Conservation (phyloP, 2,888 invertebrate species). For the Drosophila aldrichi region DNA sequence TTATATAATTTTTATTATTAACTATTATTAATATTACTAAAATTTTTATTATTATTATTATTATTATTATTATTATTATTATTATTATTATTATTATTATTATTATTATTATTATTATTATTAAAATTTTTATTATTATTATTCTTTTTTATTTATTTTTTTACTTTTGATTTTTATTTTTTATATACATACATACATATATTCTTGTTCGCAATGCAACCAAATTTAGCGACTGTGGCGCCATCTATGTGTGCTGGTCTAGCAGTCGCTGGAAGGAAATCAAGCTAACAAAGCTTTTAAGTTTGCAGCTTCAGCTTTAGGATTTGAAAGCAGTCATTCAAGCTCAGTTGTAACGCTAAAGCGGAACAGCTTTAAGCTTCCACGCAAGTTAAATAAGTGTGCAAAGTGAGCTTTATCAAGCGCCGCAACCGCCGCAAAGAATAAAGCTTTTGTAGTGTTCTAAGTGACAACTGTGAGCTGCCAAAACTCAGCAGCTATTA, state of each 20-base stretch:
- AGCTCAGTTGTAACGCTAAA: not conserved
- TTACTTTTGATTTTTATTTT: not conserved
- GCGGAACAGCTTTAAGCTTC: not conserved
- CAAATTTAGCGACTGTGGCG: slow-evolving; percentile 21
- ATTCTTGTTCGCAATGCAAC: not conserved
- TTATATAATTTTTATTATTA: no score
- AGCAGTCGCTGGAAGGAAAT: not conserved
- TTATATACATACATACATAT: no score
- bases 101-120: no score
- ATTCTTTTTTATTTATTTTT: not conserved
- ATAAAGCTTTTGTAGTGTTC: not conserved
- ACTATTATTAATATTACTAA: no score
- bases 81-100: no score
- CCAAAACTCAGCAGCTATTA: not conserved
- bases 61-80: no score
- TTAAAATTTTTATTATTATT: no score
- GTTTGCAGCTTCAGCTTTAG: not conserved
- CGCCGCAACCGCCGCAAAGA: not conserved
- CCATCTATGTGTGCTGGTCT: slow-evolving; percentile 40
- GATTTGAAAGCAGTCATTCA: rapidly evolving
- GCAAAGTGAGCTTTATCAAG: not conserved
- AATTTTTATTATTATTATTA: no score
- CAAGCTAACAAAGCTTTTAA: not conserved
- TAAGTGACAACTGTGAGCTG: no score
- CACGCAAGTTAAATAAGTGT: not conserved